These are phyloP conservation scores for Meloidogyne hapla DNA, from an alignment of 1,140 invertebrate genomes.

Conservation along the genomic window DNA sequence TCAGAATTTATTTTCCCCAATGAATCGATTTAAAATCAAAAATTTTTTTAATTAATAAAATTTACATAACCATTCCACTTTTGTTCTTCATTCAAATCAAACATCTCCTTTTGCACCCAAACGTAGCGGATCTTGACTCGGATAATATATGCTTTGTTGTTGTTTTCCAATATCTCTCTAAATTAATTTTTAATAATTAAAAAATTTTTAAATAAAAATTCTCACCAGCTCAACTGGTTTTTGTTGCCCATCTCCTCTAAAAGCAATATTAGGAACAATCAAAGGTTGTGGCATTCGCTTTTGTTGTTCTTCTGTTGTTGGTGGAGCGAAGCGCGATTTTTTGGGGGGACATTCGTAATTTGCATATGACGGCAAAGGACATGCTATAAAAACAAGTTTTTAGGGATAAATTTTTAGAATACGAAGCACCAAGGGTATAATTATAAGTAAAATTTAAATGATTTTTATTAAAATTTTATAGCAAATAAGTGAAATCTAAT, in stretches of 20 bases:
- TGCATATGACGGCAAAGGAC: constrained; percentile 41
- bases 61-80: background rate
- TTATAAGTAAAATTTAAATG: too few relatives aligned
- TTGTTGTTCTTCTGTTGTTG: background rate
- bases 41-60: too few relatives aligned
- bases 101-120: constrained; percentile 61
- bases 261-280: background rate
- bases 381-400: constrained; percentile 44
- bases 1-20: too few relatives aligned
- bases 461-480: background rate
- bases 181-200: background rate
- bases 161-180: constrained; percentile 2
- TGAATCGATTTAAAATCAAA: too few relatives aligned
- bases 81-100: background rate
- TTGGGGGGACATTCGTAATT: constrained; percentile 9
- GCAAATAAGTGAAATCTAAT: constrained; percentile 2
- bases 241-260: background rate
- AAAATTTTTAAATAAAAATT: background rate
- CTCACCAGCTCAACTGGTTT: background rate
- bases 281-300: constrained; percentile 6
- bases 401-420: too few relatives aligned
- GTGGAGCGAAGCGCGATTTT: constrained; percentile 17
- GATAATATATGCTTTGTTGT: constrained; percentile 48
- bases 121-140: constrained; percentile 62
- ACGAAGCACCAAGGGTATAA: too few relatives aligned